These are phyloP conservation scores for Pelobates fuscus DNA, from an alignment of 2,113 vertebrate species.

Conservation along the genomic window DNA sequence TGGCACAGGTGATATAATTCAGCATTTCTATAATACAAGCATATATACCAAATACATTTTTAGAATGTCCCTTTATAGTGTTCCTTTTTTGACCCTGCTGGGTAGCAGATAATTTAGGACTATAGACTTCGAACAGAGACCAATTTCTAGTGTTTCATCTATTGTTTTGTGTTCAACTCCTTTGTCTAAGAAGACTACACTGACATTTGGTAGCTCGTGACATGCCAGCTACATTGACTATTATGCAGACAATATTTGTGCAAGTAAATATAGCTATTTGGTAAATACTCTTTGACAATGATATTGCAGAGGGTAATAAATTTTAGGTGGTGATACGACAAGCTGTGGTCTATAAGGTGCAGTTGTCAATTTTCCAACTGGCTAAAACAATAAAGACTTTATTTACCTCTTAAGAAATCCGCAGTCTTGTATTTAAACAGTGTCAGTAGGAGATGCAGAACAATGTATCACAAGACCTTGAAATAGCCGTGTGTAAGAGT, in stretches of 20 bases:
- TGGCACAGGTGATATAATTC: too few relatives aligned
- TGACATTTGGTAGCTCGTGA: slow-evolving; percentile 46
- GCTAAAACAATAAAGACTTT: too few relatives aligned
- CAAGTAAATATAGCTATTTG: slow-evolving; percentile 7
- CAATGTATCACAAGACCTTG: too few relatives aligned
- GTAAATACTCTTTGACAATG: slow-evolving; percentile 21
- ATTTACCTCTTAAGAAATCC: too few relatives aligned
- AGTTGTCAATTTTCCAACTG: neutral
- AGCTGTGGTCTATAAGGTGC: neutral
- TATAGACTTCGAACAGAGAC: slow-evolving; percentile 26
- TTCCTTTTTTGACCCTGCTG: slow-evolving; percentile 10
- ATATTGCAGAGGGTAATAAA: neutral
- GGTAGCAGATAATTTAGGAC: slow-evolving; percentile 19
- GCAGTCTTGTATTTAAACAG: too few relatives aligned
- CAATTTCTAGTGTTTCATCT: slow-evolving; percentile 36
- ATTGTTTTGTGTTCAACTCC: slow-evolving; percentile 41
- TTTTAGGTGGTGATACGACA: neutral
- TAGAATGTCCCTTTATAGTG: too few relatives aligned
- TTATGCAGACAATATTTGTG: slow-evolving; percentile 29
- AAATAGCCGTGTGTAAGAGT: too few relatives aligned
- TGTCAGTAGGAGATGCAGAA: too few relatives aligned
- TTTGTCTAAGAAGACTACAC: slow-evolving; percentile 41
- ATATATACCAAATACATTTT: too few relatives aligned
- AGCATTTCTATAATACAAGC: too few relatives aligned
- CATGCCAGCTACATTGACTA: slow-evolving; percentile 45